These are phyloP conservation scores for Labeo rohita DNA, from an alignment of 2,113 vertebrate species.

Conservation along the genomic window DNA sequence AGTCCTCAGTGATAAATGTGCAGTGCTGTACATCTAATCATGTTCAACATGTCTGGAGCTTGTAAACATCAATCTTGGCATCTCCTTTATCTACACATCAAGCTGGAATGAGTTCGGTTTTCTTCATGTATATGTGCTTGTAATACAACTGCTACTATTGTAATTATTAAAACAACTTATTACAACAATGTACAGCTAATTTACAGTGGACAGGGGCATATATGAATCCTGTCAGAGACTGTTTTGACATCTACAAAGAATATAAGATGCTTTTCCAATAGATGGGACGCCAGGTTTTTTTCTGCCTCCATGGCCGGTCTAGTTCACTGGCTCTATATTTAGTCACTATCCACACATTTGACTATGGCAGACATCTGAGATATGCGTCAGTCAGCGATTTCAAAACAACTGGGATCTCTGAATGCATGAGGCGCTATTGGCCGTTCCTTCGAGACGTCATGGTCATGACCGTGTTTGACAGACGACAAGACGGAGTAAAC, in stretches of 20 bases:
- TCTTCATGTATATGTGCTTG: constrained; percentile 15
- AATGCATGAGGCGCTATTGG: background rate
- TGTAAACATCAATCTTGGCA: constrained; percentile 14
- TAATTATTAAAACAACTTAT: constrained; percentile 49
- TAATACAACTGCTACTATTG: constrained; percentile 31
- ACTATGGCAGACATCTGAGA: background rate
- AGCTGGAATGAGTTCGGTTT: background rate
- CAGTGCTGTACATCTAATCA: background rate
- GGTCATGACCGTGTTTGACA: background rate
- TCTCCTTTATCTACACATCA: background rate
- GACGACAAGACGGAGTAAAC: background rate
- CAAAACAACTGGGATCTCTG: background rate
- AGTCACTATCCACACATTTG: constrained; percentile 23
- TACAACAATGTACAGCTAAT: constrained; percentile 58
- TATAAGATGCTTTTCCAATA: background rate
- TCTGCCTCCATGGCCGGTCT: constrained; percentile 22
- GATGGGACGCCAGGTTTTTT: background rate
- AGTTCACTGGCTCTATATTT: constrained; percentile 14
- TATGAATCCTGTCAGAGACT: background rate
- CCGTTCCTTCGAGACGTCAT: background rate
- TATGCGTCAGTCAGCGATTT: background rate
- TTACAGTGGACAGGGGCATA: constrained; percentile 42
- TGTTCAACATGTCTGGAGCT: background rate
- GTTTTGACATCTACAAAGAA: background rate
- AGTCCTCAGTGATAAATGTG: constrained; percentile 14